Percentiles rank a stretch among this genome's conserved stretches.
Evolutionary conservation across 2,888 invertebrate genomes (phyloP).

Genomic region (Ischnura elegans): DNA sequence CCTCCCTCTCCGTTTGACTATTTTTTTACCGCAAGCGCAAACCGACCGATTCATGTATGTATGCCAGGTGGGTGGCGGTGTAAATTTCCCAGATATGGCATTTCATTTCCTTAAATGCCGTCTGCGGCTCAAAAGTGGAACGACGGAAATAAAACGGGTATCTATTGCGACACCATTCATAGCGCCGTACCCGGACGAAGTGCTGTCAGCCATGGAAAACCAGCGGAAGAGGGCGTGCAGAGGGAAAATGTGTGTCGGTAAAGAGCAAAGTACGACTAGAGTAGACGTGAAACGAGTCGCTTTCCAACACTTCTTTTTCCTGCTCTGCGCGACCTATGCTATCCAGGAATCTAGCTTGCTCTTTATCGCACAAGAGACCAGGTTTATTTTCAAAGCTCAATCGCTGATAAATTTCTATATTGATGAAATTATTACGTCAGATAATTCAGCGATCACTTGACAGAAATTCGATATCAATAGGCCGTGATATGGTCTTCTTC

Average conservation of each 20-base stretch:
- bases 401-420: too few relatives aligned
- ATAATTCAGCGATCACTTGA: too few relatives aligned
- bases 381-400: too few relatives aligned
- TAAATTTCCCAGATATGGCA: background rate
- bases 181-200: background rate
- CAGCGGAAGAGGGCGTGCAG: background rate
- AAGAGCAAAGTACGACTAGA: background rate
- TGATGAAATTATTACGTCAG: too few relatives aligned
- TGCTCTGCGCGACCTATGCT: too few relatives aligned
- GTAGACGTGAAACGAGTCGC: background rate
- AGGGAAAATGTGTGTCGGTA: background rate
- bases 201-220: background rate
- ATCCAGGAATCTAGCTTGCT: too few relatives aligned
- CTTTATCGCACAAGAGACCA: too few relatives aligned
- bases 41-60: background rate
- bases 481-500: too few relatives aligned
- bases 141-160: background rate
- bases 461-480: too few relatives aligned
- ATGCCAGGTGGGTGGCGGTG: background rate
- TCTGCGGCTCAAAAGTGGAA: background rate
- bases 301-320: too few relatives aligned
- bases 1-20: background rate
- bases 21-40: background rate
- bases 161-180: background rate
- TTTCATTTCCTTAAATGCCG: conserved; percentile 33